phyloP scores from a whole-genome alignment of 2,888 invertebrate species.

The Selenia dentaria region DNA sequence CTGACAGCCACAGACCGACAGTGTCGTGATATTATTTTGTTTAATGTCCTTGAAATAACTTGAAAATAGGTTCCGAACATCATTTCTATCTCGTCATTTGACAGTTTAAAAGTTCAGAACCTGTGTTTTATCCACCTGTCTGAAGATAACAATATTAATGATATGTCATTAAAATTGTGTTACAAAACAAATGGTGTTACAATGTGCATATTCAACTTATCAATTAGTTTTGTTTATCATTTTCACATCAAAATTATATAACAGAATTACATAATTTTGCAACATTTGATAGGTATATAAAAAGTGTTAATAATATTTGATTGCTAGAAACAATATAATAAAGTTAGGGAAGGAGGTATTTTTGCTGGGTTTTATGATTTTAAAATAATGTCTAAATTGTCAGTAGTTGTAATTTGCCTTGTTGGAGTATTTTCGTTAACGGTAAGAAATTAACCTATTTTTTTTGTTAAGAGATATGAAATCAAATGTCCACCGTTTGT shows the following conservation, averaged over 20 bases:
- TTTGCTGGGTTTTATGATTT: conserved; percentile 14
- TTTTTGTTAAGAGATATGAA: too few species aligned
- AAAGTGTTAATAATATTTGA: conserved; percentile 25
- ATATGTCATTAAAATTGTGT: conserved; percentile 6
- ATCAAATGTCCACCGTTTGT: too few species aligned
- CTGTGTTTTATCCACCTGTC: too few species aligned
- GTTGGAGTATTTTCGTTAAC: conserved; percentile 27
- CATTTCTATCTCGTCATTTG: too few species aligned
- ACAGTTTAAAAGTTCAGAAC: too few species aligned
- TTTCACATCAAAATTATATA: conserved; percentile 10
- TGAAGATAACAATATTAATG: too few species aligned
- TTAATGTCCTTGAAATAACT: too few species aligned
- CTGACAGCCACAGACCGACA: too few species aligned
- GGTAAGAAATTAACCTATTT: conserved; percentile 19
- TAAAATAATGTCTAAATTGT: conserved; percentile 28
- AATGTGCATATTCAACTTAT: conserved; percentile 12
- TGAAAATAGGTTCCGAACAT: too few species aligned
- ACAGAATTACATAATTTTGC: conserved; percentile 26
- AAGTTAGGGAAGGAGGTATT: conserved; percentile 4
- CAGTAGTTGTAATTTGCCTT: conserved; percentile 17
- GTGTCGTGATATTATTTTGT: too few species aligned
- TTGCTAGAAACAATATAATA: conserved; percentile 5
- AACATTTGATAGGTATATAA: conserved; percentile 33
- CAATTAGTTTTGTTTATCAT: conserved; percentile 16
- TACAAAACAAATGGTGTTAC: conserved; percentile 17